phyloP scores from a whole-genome alignment of 2,797 vertebrate genomes.

The Micrastur ruficollis region DNA sequence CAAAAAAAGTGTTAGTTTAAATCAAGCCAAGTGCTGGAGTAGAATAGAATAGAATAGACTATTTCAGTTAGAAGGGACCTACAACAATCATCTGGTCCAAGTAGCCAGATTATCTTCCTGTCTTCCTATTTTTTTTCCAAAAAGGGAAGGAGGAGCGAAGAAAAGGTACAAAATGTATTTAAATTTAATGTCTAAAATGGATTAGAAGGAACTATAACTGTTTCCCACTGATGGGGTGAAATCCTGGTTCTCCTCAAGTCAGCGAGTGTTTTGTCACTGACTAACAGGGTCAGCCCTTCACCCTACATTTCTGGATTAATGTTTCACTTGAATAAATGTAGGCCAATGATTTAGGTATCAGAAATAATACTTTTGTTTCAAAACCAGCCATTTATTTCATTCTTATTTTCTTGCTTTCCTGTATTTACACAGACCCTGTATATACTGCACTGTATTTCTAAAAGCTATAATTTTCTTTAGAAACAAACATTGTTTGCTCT shows the following conservation, averaged over 20 bases:
- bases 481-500: constrained; percentile 24
- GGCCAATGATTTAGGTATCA: not conserved
- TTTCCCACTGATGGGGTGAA: not conserved
- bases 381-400: not conserved
- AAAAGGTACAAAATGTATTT: not conserved
- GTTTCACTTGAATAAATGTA: not conserved
- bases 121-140: not conserved
- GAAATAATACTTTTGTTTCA: constrained; percentile 1
- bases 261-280: not conserved
- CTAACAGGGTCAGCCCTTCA: not conserved
- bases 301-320: not conserved
- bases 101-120: not conserved
- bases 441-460: not conserved
- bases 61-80: not conserved
- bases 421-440: not conserved
- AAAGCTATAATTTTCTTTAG: constrained; percentile 25
- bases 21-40: not conserved
- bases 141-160: not conserved
- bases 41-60: not conserved
- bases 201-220: constrained; percentile 31
- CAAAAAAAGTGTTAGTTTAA: not conserved
- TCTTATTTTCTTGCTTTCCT: not conserved
- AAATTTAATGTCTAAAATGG: not conserved
- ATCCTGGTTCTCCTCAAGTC: not conserved
- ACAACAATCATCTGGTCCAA: not conserved